Conservation (phyloP, 2,888 invertebrate species). For the Nineta flava region DNA sequence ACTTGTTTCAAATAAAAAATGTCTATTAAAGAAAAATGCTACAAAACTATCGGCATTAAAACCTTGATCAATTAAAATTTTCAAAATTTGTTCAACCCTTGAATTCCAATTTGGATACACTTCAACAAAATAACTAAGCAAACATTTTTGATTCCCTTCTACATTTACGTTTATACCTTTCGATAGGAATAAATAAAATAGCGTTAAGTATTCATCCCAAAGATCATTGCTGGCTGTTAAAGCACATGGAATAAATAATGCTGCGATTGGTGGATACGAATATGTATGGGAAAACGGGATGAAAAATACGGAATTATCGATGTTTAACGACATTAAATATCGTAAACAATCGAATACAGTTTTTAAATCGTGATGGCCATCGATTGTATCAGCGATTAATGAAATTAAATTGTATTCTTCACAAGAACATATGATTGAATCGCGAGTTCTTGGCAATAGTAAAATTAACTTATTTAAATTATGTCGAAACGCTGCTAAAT, state of each 20-base stretch:
- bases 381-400: neutral
- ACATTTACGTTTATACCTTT: conserved; percentile 4
- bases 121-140: neutral
- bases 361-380: neutral
- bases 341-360: conserved; percentile 1
- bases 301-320: neutral
- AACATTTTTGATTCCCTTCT: neutral
- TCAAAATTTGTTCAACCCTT: neutral
- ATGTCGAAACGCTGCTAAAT: conserved; percentile 8
- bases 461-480: conserved; percentile 6
- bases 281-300: neutral
- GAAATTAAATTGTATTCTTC: conserved; percentile 1
- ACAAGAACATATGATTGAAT: neutral
- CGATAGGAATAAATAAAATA: conserved; percentile 1
- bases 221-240: neutral
- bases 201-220: conserved; percentile 2
- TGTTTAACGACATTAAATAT: neutral
- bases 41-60: neutral
- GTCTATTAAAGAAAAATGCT: neutral
- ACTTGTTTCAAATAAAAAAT: neutral
- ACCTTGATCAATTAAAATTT: conserved; percentile 1
- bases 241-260: neutral
- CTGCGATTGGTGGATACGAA: neutral
- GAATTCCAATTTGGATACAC: neutral
- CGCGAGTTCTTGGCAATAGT: conserved; percentile 5